Conservation (phyloP, 1,140 invertebrate species). For the Cephus cinctus region DNA sequence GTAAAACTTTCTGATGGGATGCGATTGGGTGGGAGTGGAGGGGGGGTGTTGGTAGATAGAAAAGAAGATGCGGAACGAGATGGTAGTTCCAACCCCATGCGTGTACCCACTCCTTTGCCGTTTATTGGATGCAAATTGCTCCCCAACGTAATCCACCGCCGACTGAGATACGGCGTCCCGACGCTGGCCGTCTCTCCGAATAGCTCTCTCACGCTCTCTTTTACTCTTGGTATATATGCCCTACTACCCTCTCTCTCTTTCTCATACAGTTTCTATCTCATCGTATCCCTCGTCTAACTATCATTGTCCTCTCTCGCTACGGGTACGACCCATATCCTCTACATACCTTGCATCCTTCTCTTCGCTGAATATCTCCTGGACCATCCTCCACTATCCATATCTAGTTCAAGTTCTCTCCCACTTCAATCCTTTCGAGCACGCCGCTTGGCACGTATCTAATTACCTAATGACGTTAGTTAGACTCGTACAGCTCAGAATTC, state of each 20-base stretch:
- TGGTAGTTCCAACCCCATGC: conserved; percentile 12
- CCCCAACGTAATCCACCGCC: conserved; percentile 25
- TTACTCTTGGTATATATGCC: too few relatives aligned
- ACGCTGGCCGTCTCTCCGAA: background rate
- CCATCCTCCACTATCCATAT: too few relatives aligned
- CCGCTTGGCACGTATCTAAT: conserved; percentile 33
- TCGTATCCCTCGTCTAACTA: too few relatives aligned
- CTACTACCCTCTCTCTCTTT: too few relatives aligned
- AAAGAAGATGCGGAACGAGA: conserved; percentile 5
- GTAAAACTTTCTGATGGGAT: too few relatives aligned
- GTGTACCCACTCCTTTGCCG: too few relatives aligned
- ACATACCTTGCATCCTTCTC: background rate
- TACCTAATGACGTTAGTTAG: conserved; percentile 40
- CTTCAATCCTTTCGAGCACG: conserved; percentile 20
- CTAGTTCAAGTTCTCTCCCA: too few relatives aligned
- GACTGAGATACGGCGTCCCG: too few relatives aligned
- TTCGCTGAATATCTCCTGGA: background rate
- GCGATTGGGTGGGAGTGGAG: background rate
- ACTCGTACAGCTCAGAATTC: conserved; percentile 31
- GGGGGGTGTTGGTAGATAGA: background rate
- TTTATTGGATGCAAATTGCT: conserved; percentile 39
- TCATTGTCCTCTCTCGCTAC: conserved; percentile 1
- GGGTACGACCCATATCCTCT: background rate
- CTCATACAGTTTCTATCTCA: too few relatives aligned
- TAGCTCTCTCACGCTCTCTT: background rate